These are phyloP conservation scores for Propithecus coquereli DNA, from an alignment of 2,113 vertebrate species.

Conservation along the genomic window DNA sequence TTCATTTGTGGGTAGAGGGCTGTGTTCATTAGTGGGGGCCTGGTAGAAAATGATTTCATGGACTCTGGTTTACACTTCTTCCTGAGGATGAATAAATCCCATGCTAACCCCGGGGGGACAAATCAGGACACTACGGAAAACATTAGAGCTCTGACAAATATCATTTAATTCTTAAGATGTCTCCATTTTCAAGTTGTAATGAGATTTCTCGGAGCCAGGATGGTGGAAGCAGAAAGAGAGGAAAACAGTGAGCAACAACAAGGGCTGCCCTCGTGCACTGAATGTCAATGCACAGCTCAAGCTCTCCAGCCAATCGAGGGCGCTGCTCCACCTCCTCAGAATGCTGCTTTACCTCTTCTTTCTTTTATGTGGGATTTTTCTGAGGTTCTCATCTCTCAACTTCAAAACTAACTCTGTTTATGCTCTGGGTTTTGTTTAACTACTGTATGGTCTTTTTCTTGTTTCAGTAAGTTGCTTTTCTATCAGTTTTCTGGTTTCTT, in stretches of 20 bases:
- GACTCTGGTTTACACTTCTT: background rate
- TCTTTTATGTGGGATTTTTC: background rate
- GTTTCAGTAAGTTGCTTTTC: background rate
- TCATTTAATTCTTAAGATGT: background rate
- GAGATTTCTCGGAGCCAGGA: background rate
- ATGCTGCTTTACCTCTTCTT: background rate
- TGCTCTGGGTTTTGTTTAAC: background rate
- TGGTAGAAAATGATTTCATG: background rate
- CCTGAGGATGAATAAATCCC: background rate
- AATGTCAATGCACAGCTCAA: background rate
- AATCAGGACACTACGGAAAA: background rate
- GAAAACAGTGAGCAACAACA: background rate
- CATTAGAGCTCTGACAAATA: background rate
- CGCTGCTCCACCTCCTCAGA: background rate
- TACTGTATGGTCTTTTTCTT: background rate
- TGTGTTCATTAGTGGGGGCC: background rate
- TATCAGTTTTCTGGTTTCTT: background rate
- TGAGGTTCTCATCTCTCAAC: background rate
- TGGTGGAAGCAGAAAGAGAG: background rate
- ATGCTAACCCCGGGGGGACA: background rate
- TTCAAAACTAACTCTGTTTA: background rate
- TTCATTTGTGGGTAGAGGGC: background rate
- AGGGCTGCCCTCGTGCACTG: too few relatives aligned
- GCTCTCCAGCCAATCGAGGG: background rate
- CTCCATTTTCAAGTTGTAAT: background rate